A percentile compares a stretch with the other conserved stretches of the same genome.
Evolutionary conservation across 1,140 invertebrate species (phyloP).

Genomic region (Cataglyphis hispanica): DNA sequence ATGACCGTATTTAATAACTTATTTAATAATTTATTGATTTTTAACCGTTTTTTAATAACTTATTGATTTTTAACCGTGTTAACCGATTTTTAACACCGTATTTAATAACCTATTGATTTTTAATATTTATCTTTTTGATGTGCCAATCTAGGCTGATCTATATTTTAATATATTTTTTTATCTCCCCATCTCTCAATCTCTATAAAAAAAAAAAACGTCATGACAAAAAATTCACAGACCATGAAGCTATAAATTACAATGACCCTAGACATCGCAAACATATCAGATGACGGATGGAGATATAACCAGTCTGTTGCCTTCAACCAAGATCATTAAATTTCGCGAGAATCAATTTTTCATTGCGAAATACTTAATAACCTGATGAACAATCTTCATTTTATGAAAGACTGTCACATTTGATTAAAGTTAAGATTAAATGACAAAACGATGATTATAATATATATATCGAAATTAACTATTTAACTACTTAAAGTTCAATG

Average conservation of each 20-base stretch:
- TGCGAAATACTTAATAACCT: not conserved
- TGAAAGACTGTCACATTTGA: not conserved
- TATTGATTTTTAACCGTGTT: too few species aligned
- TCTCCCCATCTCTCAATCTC: not conserved
- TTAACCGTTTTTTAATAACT: too few species aligned
- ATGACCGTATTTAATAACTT: conserved; percentile 10
- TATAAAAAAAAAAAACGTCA: not conserved
- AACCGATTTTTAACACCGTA: too few species aligned
- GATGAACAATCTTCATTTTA: not conserved
- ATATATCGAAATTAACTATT: not conserved
- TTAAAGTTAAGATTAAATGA: not conserved
- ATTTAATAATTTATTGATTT: too few species aligned
- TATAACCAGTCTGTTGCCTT: not conserved
- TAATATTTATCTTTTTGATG: not conserved
- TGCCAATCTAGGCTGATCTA: conserved; percentile 21
- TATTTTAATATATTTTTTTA: conserved; percentile 35
- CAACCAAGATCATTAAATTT: not conserved
- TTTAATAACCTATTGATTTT: conserved; percentile 12
- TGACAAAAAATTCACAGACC: not conserved
- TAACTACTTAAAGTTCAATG: not conserved
- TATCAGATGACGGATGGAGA: not conserved
- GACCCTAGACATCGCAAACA: not conserved
- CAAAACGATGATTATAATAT: not conserved
- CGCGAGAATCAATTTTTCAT: not conserved
- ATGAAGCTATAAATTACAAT: not conserved